Evolutionary conservation across 2,888 invertebrate species (phyloP), one percentile per base, ranked within the genome.

Genomic region (Cataglyphis rosenhaueri): DNA sequence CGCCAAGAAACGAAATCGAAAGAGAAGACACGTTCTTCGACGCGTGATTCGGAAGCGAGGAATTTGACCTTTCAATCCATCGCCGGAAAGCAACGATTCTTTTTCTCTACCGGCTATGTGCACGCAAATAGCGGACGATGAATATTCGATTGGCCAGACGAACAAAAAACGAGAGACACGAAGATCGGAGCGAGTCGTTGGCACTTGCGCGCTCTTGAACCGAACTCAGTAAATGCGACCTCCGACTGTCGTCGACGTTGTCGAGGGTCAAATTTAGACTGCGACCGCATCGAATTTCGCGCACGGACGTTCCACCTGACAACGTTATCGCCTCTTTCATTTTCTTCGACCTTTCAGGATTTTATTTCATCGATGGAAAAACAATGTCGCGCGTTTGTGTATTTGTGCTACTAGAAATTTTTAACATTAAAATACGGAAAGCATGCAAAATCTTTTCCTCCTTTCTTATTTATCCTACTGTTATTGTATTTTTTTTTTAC

Each of bases 211-310:
- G 92, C 87, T 85, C 85, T 92, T 93, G 93, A 93, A 91, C 90
- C 90, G 81, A 85, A 89, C 91, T 92, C 93, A 92, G 92, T 93
- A 92, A 78, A 92, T 91, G 90, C 88, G 91, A 91, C 92, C 92
- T 93, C 92, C 92, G 92, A 92, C 93, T 90, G 91, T 81, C 91
- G 88, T 87, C 88, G 92, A 92, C 91, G 92, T 91, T 92, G 92
- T 90, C 89, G 92, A 91, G 92, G 93, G 92, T 93, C 93, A 92
- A 85, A 92, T 93, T 93, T 92, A 93, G 92, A 89, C 89, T 86
- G 70, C 82, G 55, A 55, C 38, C 65, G 82, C 78, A 68, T 73
- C 78, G 44, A 59, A 79, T 79, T 79, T 79, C 71, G 78, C 44
- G 75, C 59, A n/a, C n/a, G 1, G 21, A 79, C 44, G 18, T 79